A percentile compares a stretch with the other conserved stretches of the same genome.
phyloP scores from a whole-genome alignment of 2,797 vertebrate genomes.

The Xiphophorus birchmanni region DNA sequence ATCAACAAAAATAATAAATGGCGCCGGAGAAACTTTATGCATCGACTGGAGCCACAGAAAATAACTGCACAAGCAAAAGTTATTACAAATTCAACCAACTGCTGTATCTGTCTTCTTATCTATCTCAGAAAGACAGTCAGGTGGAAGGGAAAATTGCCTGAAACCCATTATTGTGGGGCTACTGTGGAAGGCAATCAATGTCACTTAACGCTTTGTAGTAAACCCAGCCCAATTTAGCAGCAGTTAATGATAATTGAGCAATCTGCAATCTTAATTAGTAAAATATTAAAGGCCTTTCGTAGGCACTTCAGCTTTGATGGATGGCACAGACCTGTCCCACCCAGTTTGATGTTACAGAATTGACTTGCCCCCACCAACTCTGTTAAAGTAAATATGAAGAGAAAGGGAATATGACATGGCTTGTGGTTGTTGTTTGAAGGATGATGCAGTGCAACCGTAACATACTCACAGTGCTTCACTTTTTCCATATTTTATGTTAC shows the following conservation, averaged over 20 bases:
- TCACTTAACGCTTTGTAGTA: conserved; percentile 60
- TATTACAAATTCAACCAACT: conserved; percentile 35
- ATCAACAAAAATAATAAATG: conserved; percentile 17
- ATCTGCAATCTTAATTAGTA: conserved; percentile 72
- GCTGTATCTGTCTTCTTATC: conserved; percentile 15
- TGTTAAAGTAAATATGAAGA: conserved; percentile 18
- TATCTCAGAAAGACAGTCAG: conserved; percentile 20
- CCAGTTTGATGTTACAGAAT: conserved; percentile 56
- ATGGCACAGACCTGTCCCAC: conserved; percentile 44
- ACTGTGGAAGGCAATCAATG: conserved; percentile 58
- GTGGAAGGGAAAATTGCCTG: conserved; percentile 40
- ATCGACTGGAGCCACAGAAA: conserved; percentile 8
- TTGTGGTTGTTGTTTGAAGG: conserved; percentile 22
- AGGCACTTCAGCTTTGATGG: conserved; percentile 69
- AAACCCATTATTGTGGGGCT: conserved; percentile 47
- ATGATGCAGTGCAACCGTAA: not conserved
- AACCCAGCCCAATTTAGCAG: conserved; percentile 52
- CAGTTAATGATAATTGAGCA: conserved; percentile 52
- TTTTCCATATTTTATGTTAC: not conserved
- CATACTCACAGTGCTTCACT: not conserved
- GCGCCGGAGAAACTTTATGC: conserved; percentile 13
- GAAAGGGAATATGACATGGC: not conserved
- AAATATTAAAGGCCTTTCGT: conserved; percentile 69
- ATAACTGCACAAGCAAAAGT: conserved; percentile 33
- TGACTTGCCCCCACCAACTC: conserved; percentile 36